A percentile compares a stretch with the other conserved stretches of the same genome.
These are phyloP conservation scores for Calameuta idolon DNA, from an alignment of 2,888 invertebrate species.

Conservation along the genomic window DNA sequence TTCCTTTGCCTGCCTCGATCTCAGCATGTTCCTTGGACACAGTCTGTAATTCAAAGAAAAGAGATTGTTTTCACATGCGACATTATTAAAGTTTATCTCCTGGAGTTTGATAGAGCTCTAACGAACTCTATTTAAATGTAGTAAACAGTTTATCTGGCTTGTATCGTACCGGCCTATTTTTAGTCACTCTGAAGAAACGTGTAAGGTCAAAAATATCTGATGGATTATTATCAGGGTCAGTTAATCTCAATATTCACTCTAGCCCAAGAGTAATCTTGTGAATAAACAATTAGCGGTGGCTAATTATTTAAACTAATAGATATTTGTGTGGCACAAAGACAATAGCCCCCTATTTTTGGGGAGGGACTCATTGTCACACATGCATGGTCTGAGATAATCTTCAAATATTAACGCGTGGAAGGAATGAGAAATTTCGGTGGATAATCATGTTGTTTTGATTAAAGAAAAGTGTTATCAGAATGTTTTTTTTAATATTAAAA, in stretches of 20 bases:
- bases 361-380: too few species aligned
- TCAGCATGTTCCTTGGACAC: slow-evolving; percentile 69
- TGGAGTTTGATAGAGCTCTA: not conserved
- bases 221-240: not conserved
- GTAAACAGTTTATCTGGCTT: not conserved
- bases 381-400: not conserved
- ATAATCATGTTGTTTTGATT: too few species aligned
- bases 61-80: not conserved
- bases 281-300: not conserved
- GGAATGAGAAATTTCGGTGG: not conserved
- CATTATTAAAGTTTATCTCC: not conserved
- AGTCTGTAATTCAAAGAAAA: slow-evolving; percentile 55
- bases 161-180: not conserved
- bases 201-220: not conserved
- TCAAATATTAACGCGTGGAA: not conserved
- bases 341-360: not conserved
- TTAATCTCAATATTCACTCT: not conserved
- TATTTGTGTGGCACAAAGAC: not conserved
- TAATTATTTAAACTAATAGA: not conserved
- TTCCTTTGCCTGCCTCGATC: slow-evolving; percentile 63
- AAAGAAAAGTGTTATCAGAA: not conserved
- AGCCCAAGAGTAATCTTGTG: not conserved
- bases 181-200: not conserved
- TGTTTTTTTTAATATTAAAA: not conserved
- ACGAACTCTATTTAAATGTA: not conserved